Percentiles rank a stretch among this genome's conserved stretches.
phyloP scores from a whole-genome alignment of 92 coral and sea anemone genomes.

The Porites evermanni region DNA sequence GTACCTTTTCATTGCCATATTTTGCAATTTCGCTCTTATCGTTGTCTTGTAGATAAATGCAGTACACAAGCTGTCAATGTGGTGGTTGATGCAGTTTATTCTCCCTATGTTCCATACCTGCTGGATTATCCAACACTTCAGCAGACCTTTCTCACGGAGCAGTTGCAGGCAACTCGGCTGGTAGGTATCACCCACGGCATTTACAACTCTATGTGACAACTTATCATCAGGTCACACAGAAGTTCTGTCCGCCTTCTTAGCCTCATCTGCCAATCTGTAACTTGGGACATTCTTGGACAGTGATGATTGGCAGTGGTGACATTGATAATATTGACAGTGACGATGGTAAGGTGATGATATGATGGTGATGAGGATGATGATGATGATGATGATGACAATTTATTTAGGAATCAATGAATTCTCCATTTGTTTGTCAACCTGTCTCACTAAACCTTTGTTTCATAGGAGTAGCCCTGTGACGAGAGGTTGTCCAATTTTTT shows the following conservation, averaged over 20 bases:
- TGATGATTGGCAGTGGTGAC: no score
- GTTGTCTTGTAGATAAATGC: conserved; percentile 62
- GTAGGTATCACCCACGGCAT: conserved; percentile 40
- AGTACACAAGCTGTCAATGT: conserved; percentile 64
- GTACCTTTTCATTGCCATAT: neutral
- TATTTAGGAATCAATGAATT: no score
- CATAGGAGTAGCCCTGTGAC: no score
- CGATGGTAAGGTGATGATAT: no score
- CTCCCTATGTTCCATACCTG: conserved; percentile 88
- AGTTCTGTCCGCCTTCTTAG: neutral
- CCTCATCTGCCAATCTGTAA: neutral
- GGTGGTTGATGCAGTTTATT: conserved; percentile 89
- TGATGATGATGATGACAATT: no score
- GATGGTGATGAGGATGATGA: no score
- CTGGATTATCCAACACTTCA: conserved; percentile 91
- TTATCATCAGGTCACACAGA: neutral
- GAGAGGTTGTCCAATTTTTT: no score
- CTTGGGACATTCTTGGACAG: no score
- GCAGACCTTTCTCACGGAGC: conserved; percentile 75
- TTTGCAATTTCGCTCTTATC: neutral
- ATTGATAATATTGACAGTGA: neutral
- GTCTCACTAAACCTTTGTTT: no score
- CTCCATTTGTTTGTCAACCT: no score
- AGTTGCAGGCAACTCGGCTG: conserved; percentile 79
- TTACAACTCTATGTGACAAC: neutral